These are phyloP conservation scores for Prinia subflava DNA, from an alignment of 2,113 vertebrate genomes.

Conservation along the genomic window DNA sequence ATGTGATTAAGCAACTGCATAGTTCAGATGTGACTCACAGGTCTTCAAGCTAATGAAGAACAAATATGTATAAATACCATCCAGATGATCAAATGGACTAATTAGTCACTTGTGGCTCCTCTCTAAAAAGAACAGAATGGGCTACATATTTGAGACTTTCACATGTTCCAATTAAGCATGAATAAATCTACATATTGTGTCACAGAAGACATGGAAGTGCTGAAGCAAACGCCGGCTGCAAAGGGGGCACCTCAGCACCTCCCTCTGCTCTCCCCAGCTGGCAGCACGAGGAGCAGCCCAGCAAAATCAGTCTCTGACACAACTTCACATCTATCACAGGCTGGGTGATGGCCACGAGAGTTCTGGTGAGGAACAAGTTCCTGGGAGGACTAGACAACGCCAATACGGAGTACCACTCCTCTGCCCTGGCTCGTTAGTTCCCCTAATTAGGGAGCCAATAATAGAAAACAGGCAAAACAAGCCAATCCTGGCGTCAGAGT, in stretches of 20 bases:
- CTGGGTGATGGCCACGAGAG: accelerated
- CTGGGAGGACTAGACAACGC: not conserved
- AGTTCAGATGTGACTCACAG: conserved; percentile 66
- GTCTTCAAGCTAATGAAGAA: conserved; percentile 67
- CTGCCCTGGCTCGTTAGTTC: accelerated
- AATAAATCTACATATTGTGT: conserved; percentile 15
- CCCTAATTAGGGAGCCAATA: not conserved
- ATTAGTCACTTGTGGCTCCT: conserved; percentile 69
- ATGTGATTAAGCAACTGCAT: conserved; percentile 57
- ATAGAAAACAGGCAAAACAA: not conserved
- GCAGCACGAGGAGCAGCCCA: accelerated
- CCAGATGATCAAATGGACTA: conserved; percentile 74
- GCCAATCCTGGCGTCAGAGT: accelerated
- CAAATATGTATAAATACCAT: conserved; percentile 74
- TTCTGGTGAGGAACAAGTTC: not conserved
- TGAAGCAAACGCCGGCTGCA: accelerated
- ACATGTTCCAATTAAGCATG: conserved; percentile 41
- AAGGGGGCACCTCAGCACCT: not conserved
- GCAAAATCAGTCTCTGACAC: not conserved
- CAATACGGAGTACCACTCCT: accelerated
- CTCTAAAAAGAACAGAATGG: conserved; percentile 64
- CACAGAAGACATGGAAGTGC: not conserved
- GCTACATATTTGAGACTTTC: conserved; percentile 52
- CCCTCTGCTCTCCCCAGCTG: not conserved
- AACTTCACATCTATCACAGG: accelerated